These are phyloP conservation scores for Phoebastria nigripes DNA, from an alignment of 2,797 vertebrate genomes.

Conservation along the genomic window DNA sequence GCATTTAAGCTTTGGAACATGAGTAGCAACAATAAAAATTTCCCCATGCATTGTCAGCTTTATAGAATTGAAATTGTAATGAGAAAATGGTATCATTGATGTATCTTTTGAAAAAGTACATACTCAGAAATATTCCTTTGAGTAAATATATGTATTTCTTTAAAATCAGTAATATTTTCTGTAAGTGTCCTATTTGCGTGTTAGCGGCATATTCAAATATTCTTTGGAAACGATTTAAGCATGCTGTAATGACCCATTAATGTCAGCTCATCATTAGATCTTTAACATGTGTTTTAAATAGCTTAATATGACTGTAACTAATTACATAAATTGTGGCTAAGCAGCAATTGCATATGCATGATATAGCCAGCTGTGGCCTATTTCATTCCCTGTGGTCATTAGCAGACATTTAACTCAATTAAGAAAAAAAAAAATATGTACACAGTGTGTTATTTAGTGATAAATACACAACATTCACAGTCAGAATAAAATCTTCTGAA, in stretches of 20 bases:
- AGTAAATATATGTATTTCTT: background rate
- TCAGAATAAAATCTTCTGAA: background rate
- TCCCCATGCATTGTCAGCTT: background rate
- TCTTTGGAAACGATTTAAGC: background rate
- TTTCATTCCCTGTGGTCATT: background rate
- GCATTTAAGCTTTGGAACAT: background rate
- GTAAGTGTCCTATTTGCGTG: background rate
- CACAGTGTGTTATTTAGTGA: background rate
- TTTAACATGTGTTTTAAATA: conserved; percentile 45
- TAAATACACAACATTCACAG: background rate
- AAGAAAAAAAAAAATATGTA: background rate
- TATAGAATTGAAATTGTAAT: background rate
- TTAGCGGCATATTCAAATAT: background rate
- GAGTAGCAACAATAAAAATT: background rate
- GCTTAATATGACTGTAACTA: background rate
- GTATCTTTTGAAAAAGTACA: background rate
- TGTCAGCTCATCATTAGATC: conserved; percentile 31
- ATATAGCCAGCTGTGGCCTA: conserved; percentile 7
- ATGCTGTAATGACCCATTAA: background rate
- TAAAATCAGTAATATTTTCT: conserved; percentile 40
- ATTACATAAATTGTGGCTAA: conserved; percentile 25
- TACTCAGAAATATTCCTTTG: background rate
- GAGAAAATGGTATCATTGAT: background rate
- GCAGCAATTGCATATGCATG: conserved; percentile 1
- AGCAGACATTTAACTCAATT: background rate